Conservation (phyloP, 2,797 vertebrate genomes). For the Champsocephalus gunnari region DNA sequence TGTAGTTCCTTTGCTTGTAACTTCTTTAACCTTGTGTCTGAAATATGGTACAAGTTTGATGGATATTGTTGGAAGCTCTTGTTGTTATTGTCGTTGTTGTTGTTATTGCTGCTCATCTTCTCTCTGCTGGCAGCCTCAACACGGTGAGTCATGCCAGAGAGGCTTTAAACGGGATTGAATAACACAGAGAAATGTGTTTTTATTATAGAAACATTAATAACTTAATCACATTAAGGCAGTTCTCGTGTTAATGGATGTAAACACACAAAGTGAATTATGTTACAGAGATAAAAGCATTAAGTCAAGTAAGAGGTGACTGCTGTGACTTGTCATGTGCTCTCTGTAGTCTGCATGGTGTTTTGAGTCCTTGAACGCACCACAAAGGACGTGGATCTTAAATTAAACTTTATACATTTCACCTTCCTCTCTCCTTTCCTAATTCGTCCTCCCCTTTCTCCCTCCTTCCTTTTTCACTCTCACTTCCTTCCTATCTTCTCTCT, state of each 20-base stretch:
- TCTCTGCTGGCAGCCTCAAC: conserved; percentile 32
- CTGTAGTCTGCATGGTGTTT: background rate
- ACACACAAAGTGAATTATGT: background rate
- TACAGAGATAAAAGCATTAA: no score
- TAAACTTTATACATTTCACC: background rate
- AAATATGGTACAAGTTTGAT: no score
- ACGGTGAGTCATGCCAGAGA: conserved; percentile 10
- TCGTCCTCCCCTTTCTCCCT: background rate
- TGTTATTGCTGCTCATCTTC: conserved; percentile 33
- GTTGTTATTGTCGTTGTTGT: conserved; percentile 24
- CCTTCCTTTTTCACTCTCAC: background rate
- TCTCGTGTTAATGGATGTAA: background rate
- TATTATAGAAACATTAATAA: conserved; percentile 25
- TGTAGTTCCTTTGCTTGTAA: no score
- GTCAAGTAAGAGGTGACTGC: no score
- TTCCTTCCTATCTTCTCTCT: background rate
- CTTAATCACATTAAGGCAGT: background rate
- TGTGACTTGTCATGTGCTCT: background rate
- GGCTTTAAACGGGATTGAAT: conserved; percentile 13
- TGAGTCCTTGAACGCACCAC: conserved; percentile 2
- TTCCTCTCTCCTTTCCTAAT: no score
- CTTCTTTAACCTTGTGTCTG: no score
- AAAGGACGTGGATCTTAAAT: background rate
- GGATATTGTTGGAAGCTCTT: background rate
- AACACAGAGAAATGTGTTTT: background rate